A percentile compares a stretch with the other conserved stretches of the same genome.
phyloP scores from a whole-genome alignment of 2,797 vertebrate genomes.

The Poeciliopsis turneri region DNA sequence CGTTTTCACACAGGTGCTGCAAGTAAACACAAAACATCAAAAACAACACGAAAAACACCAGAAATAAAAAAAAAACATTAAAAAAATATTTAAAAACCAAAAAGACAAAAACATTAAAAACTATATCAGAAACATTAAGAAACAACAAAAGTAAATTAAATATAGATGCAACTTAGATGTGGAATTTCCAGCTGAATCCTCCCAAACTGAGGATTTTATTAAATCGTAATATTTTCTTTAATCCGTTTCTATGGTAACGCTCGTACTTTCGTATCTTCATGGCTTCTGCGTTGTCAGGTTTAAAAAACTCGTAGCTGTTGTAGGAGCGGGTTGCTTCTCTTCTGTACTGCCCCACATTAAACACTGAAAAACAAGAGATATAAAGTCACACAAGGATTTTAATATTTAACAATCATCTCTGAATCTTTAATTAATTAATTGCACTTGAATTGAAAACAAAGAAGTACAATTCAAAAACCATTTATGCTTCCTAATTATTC shows the following conservation, averaged over 20 bases:
- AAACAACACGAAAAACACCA: background rate
- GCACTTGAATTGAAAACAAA: too few species aligned
- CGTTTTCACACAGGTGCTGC: constrained; percentile 86
- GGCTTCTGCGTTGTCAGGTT: constrained; percentile 88
- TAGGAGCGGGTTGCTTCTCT: constrained; percentile 87
- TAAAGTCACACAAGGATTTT: too few species aligned
- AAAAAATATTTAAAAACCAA: too few species aligned
- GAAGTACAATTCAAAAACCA: too few species aligned
- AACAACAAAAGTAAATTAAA: too few species aligned
- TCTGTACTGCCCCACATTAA: constrained; percentile 92
- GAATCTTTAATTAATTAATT: too few species aligned
- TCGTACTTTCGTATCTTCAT: constrained; percentile 89
- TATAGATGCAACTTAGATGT: background rate
- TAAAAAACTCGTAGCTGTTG: constrained; percentile 91
- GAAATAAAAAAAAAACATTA: too few species aligned
- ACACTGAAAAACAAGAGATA: constrained; percentile 74
- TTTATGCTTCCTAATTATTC: too few species aligned
- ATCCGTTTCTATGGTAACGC: background rate
- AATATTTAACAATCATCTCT: too few species aligned
- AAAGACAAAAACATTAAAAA: background rate
- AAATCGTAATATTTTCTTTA: background rate
- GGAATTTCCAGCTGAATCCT: background rate
- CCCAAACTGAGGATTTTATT: too few species aligned
- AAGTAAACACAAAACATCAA: background rate
- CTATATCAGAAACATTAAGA: background rate